These are phyloP conservation scores for Harpagoxenus sublaevis DNA, from an alignment of 2,888 invertebrate genomes.

Conservation along the genomic window DNA sequence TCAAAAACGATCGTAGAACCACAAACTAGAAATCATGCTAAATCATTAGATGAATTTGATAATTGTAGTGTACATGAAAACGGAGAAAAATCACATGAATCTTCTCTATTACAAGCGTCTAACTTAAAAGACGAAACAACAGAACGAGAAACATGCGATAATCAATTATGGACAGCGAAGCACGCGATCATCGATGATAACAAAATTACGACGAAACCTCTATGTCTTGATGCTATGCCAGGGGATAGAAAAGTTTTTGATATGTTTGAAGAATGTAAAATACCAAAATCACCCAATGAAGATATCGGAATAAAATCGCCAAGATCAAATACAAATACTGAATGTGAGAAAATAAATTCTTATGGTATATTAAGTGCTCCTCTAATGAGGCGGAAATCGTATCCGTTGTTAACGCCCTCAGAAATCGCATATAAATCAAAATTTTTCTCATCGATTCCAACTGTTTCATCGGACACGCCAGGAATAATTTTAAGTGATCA, in stretches of 20 bases:
- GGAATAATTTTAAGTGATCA: neutral
- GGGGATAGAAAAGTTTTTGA: neutral
- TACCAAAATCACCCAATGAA: neutral
- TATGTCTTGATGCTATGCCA: neutral
- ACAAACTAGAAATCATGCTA: conserved; percentile 29
- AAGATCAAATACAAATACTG: neutral
- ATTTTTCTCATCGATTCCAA: neutral
- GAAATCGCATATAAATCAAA: conserved; percentile 4
- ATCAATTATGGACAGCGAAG: conserved; percentile 15
- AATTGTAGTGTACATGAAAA: neutral
- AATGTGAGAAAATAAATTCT: neutral
- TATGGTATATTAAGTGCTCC: neutral
- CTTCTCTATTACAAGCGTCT: neutral
- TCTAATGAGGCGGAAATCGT: conserved; percentile 4
- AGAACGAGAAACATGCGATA: neutral
- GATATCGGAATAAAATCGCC: neutral
- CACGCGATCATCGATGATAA: neutral
- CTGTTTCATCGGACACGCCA: neutral
- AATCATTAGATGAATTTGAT: conserved; percentile 42
- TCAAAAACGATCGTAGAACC: conserved; percentile 8
- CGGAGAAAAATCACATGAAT: conserved; percentile 16
- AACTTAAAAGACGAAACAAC: neutral
- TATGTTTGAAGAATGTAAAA: neutral
- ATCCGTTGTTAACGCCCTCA: conserved; percentile 20
- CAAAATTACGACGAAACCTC: neutral